Percentiles rank a stretch among this genome's conserved stretches.
Conservation (phyloP, 2,113 vertebrate genomes). For the Corvus moneduloides region DNA sequence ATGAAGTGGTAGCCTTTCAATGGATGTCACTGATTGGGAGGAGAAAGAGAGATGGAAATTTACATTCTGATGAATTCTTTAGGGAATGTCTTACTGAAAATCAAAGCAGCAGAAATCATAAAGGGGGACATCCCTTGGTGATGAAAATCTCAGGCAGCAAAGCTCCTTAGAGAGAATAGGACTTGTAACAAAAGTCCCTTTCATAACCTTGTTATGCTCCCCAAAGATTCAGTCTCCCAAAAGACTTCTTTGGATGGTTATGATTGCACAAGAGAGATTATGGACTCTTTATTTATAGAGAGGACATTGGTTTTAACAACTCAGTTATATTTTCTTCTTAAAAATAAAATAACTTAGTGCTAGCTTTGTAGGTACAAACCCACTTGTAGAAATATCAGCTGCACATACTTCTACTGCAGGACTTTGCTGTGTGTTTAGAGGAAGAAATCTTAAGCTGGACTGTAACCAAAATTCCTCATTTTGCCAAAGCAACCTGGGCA, state of each 20-base stretch:
- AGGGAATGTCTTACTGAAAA: conserved; percentile 33
- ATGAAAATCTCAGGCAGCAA: conserved; percentile 25
- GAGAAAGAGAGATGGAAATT: conserved; percentile 36
- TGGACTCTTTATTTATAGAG: not conserved
- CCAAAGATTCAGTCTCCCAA: conserved; percentile 26
- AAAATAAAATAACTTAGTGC: conserved; percentile 26
- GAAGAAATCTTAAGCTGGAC: not conserved
- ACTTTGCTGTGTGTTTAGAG: not conserved
- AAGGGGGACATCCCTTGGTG: conserved; percentile 31
- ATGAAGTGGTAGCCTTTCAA: conserved; percentile 35
- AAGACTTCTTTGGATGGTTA: conserved; percentile 50
- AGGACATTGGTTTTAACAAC: conserved; percentile 21
- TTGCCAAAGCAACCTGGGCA: not conserved
- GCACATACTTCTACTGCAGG: not conserved
- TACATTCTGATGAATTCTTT: conserved; percentile 56
- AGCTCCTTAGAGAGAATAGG: conserved; percentile 40
- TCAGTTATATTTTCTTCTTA: not conserved
- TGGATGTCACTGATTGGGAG: conserved; percentile 44
- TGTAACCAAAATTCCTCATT: not conserved
- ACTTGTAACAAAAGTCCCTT: conserved; percentile 1
- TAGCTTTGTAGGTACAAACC: not conserved
- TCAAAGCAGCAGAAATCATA: conserved; percentile 44
- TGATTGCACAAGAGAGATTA: not conserved
- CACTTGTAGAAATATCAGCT: conserved; percentile 8
- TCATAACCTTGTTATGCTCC: conserved; percentile 23